phyloP scores from a whole-genome alignment of 1,140 invertebrate species.

The Cydia fagiglandana region DNA sequence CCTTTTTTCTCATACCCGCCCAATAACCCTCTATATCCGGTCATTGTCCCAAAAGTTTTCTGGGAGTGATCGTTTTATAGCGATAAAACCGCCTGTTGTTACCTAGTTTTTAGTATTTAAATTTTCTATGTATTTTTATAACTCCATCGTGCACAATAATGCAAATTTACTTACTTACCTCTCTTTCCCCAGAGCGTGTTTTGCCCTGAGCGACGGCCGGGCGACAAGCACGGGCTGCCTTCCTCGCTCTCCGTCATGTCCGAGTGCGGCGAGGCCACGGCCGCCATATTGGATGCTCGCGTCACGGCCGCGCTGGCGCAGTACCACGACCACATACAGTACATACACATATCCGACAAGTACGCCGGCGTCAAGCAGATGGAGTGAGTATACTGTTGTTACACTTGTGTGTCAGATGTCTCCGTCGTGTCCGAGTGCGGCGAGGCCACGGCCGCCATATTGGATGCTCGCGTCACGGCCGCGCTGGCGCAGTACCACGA shows the following conservation, averaged over 20 bases:
- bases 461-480: slow-evolving; percentile 89
- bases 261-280: slow-evolving; percentile 93
- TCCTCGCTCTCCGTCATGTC: slow-evolving; percentile 90
- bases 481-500: slow-evolving; percentile 92
- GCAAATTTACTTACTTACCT: too few relatives aligned
- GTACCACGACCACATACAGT: slow-evolving; percentile 94
- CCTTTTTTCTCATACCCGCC: too few relatives aligned
- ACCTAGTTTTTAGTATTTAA: too few relatives aligned
- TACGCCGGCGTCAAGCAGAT: slow-evolving; percentile 93
- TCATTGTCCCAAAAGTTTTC: too few relatives aligned
- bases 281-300: slow-evolving; percentile 89
- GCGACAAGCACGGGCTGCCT: slow-evolving; percentile 93
- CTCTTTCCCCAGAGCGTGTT: slow-evolving; percentile 86
- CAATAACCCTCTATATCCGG: too few relatives aligned
- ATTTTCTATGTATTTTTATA: too few relatives aligned
- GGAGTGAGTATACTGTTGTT: slow-evolving; percentile 83
- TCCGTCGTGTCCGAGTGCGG: slow-evolving; percentile 93
- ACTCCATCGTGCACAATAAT: too few relatives aligned
- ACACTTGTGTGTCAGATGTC: slow-evolving; percentile 69
- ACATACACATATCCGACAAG: slow-evolving; percentile 98
- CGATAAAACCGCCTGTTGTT: too few relatives aligned
- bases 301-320: slow-evolving; percentile 90
- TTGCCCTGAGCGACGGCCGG: slow-evolving; percentile 93
- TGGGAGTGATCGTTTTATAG: too few relatives aligned
- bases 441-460: slow-evolving; percentile 89